Conservation (phyloP, 2,113 vertebrate genomes). For the Lota lota region DNA sequence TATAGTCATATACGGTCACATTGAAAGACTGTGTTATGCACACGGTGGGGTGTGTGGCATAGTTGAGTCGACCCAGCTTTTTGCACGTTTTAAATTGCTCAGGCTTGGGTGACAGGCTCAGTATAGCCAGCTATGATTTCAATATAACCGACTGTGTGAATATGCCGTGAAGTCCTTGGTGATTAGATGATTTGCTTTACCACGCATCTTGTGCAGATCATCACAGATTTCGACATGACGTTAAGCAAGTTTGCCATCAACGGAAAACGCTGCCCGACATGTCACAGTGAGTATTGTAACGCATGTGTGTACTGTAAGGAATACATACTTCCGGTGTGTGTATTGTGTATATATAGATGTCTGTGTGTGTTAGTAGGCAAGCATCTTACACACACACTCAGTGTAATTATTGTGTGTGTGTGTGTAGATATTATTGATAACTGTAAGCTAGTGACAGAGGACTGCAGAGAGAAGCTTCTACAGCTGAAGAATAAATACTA, state of each 20-base stretch:
- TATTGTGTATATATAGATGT: not conserved
- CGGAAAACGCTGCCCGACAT: constrained; percentile 91
- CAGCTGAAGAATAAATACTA: constrained; percentile 94
- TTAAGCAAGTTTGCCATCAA: constrained; percentile 92
- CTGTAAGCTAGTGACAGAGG: constrained; percentile 90
- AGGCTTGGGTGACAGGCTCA: no score
- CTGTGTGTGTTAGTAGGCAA: not conserved
- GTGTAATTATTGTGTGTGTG: no score
- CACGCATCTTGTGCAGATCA: constrained; percentile 75
- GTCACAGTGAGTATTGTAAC: constrained; percentile 86
- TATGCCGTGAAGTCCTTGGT: no score
- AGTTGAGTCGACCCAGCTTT: no score
- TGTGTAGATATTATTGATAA: constrained; percentile 90
- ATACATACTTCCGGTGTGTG: not conserved
- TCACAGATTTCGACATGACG: constrained; percentile 99
- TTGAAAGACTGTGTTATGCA: no score
- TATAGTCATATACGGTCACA: no score
- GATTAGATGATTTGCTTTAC: no score
- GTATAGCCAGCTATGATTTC: no score
- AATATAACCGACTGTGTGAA: no score
- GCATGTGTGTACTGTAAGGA: not conserved
- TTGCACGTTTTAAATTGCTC: no score
- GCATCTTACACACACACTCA: not conserved
- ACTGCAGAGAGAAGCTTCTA: constrained; percentile 87
- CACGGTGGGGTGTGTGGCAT: no score